Percentiles rank a stretch among this genome's conserved stretches.
phyloP scores from a whole-genome alignment of 1,140 invertebrate species.

The Parapsyche elsis region DNA sequence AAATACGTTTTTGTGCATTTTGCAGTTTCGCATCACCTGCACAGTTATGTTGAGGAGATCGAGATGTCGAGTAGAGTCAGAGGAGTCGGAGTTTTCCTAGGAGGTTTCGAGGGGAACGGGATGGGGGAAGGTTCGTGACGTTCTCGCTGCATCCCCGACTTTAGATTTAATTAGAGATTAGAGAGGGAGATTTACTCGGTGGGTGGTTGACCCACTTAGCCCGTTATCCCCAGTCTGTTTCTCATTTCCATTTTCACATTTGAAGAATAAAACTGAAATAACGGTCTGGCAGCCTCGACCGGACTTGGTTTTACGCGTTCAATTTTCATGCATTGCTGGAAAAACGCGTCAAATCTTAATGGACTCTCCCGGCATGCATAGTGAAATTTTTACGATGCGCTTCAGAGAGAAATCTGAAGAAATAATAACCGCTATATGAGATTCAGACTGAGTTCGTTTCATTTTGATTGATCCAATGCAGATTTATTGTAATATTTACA shows the following conservation, averaged over 20 bases:
- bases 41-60: too few relatives aligned
- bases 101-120: not conserved
- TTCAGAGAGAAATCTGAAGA: not conserved
- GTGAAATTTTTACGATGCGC: not conserved
- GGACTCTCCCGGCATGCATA: too few relatives aligned
- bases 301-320: slow-evolving; percentile 29
- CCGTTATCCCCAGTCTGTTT: too few relatives aligned
- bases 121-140: not conserved
- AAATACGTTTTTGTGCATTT: too few relatives aligned
- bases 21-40: too few relatives aligned
- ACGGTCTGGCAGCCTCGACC: not conserved
- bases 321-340: slow-evolving; percentile 29
- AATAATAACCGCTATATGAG: too few relatives aligned
- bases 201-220: slow-evolving; percentile 25
- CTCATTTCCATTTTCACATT: slow-evolving; percentile 20
- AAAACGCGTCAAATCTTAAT: too few relatives aligned
- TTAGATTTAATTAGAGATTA: slow-evolving; percentile 45
- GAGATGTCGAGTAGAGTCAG: too few relatives aligned
- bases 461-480: too few relatives aligned
- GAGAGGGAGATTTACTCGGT: slow-evolving; percentile 28
- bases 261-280: not conserved
- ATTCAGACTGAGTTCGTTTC: too few relatives aligned
- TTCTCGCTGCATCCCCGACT: not conserved
- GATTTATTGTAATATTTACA: too few relatives aligned
- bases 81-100: too few relatives aligned